Percentiles rank a stretch among this genome's conserved stretches.
Conservation (phyloP, 2,888 invertebrate genomes). For the Helleia helle region DNA sequence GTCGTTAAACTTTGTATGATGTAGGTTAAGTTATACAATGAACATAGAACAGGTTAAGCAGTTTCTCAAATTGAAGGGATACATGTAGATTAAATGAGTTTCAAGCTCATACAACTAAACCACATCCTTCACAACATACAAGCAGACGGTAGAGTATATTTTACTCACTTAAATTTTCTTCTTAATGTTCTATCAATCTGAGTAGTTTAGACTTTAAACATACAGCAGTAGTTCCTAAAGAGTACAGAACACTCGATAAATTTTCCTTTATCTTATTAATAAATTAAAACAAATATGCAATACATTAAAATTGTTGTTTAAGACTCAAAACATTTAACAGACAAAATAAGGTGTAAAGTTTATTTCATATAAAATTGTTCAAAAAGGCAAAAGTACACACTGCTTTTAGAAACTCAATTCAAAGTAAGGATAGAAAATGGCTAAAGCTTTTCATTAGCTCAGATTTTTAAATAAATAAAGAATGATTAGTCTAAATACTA, state of each 20-base stretch:
- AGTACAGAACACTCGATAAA: background rate
- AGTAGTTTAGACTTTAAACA: background rate
- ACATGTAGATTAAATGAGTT: slow-evolving; percentile 6
- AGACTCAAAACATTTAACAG: too few species aligned
- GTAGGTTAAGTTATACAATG: background rate
- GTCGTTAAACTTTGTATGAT: background rate
- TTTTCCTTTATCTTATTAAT: background rate
- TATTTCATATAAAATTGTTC: too few species aligned
- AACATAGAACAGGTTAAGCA: background rate
- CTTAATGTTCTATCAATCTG: slow-evolving; percentile 4
- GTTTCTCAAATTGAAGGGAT: background rate
- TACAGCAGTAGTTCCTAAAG: slow-evolving; percentile 6
- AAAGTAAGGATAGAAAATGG: too few species aligned
- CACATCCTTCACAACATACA: background rate
- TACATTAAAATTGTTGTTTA: too few species aligned
- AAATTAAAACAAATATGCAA: background rate
- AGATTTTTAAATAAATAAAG: too few species aligned
- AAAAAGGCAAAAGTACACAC: too few species aligned
- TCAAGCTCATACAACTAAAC: background rate
- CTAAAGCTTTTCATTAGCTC: too few species aligned
- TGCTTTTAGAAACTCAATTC: too few species aligned
- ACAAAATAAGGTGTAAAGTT: too few species aligned
- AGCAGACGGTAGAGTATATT: background rate
- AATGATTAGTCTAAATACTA: too few species aligned
- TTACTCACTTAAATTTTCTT: slow-evolving; percentile 3